Conservation (phyloP, 2,888 invertebrate genomes). For the Imbricaverruca yamaguchii region DNA sequence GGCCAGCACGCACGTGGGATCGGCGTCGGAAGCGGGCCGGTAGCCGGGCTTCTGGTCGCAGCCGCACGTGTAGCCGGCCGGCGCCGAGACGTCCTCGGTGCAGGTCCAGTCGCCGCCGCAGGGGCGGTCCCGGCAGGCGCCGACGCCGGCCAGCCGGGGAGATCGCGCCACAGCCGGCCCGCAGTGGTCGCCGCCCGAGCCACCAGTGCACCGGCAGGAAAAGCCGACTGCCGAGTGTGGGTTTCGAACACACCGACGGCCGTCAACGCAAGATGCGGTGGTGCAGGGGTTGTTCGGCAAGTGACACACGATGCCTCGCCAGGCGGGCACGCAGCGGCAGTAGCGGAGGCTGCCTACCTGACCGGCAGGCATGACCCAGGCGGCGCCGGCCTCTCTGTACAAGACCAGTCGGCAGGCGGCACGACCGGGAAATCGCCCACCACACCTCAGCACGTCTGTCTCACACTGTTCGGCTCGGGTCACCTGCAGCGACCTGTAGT, state of each 20-base stretch:
- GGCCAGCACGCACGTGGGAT: not conserved
- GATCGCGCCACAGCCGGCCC: not conserved
- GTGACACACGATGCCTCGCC: not conserved
- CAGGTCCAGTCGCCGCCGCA: not conserved
- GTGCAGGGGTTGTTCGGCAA: not conserved
- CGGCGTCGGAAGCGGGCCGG: not conserved
- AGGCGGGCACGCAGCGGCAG: not conserved
- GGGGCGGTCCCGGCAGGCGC: not conserved
- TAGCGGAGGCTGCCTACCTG: not conserved
- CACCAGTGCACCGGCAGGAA: not conserved
- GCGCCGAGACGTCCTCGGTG: not conserved
- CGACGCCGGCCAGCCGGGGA: not conserved
- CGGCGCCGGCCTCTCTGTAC: not conserved
- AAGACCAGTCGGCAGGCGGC: not conserved
- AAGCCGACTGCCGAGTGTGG: not conserved
- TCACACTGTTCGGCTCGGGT: not conserved
- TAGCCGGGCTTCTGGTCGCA: slow-evolving; percentile 5
- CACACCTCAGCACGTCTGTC: not conserved
- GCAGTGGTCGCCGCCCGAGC: not conserved
- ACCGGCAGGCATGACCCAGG: slow-evolving; percentile 4
- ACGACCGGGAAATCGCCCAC: not conserved
- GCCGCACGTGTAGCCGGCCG: slow-evolving; percentile 6
- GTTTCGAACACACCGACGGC: not conserved
- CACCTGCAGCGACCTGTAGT: not conserved
- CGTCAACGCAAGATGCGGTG: not conserved